Conservation (phyloP, 2,113 vertebrate species). For the Psettodes erumei region DNA sequence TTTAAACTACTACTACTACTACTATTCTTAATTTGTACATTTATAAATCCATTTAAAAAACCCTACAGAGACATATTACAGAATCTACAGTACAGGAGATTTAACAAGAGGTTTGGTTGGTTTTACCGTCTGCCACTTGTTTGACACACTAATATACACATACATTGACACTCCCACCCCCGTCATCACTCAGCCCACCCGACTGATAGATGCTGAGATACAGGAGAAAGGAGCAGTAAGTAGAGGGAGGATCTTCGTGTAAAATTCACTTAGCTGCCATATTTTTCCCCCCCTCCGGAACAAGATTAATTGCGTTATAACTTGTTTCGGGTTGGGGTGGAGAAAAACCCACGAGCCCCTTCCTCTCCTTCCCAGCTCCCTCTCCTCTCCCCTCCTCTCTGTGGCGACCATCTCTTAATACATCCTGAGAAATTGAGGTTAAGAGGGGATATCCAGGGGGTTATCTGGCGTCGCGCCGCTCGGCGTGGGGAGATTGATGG, state of each 20-base stretch:
- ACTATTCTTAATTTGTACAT: too few relatives aligned
- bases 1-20: too few relatives aligned
- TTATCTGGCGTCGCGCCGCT: slow-evolving; percentile 82
- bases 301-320: slow-evolving; percentile 87
- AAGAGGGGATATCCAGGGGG: slow-evolving; percentile 89
- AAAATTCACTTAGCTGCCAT: slow-evolving; percentile 88
- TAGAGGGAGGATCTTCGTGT: slow-evolving; percentile 84
- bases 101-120: too few relatives aligned
- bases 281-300: slow-evolving; percentile 76
- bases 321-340: slow-evolving; percentile 80
- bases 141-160: slow-evolving; percentile 35
- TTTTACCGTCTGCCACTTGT: slow-evolving; percentile 3
- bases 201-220: slow-evolving; percentile 62
- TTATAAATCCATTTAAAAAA: too few relatives aligned
- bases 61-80: too few relatives aligned
- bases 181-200: slow-evolving; percentile 35
- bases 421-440: slow-evolving; percentile 89
- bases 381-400: slow-evolving; percentile 59
- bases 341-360: slow-evolving; percentile 70
- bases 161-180: slow-evolving; percentile 40
- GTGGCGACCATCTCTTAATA: slow-evolving; percentile 84
- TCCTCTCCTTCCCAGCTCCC: slow-evolving; percentile 56
- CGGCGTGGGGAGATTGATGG: slow-evolving; percentile 85
- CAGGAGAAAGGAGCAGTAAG: slow-evolving; percentile 63
- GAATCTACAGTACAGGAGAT: too few relatives aligned